These are phyloP conservation scores for Streptopelia turtur DNA, from an alignment of 2,797 vertebrate species.

Conservation along the genomic window DNA sequence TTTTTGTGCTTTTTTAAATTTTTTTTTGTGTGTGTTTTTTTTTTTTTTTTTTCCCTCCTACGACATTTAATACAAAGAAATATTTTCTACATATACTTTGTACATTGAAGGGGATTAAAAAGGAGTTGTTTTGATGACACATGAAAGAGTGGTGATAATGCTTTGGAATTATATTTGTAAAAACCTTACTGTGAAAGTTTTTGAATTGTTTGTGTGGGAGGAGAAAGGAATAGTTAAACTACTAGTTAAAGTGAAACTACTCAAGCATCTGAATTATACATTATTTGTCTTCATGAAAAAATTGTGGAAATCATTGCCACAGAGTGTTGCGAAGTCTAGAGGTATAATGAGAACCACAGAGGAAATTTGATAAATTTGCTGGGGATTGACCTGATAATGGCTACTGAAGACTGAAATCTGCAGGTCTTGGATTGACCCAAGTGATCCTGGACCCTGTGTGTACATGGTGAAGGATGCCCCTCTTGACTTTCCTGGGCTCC, in stretches of 20 bases:
- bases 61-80: conserved; percentile 25
- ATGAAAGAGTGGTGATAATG: conserved; percentile 12
- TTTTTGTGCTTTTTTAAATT: too few relatives aligned
- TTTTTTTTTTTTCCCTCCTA: conserved; percentile 20
- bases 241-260: neutral
- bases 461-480: neutral
- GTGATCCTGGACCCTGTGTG: neutral
- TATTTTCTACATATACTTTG: conserved; percentile 15
- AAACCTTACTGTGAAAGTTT: neutral
- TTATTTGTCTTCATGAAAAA: neutral
- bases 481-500: neutral
- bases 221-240: neutral
- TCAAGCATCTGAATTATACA: neutral
- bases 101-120: neutral
- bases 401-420: neutral
- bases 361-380: neutral
- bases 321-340: neutral
- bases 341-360: neutral
- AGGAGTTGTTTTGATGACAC: neutral
- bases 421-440: neutral
- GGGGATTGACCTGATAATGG: neutral
- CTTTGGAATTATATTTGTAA: neutral
- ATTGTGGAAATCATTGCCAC: neutral
- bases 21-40: neutral
- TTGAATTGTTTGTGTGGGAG: neutral